Base-by-base conservation (phyloP, 2,888 invertebrate species). In the Drosophila anceps region DNA sequence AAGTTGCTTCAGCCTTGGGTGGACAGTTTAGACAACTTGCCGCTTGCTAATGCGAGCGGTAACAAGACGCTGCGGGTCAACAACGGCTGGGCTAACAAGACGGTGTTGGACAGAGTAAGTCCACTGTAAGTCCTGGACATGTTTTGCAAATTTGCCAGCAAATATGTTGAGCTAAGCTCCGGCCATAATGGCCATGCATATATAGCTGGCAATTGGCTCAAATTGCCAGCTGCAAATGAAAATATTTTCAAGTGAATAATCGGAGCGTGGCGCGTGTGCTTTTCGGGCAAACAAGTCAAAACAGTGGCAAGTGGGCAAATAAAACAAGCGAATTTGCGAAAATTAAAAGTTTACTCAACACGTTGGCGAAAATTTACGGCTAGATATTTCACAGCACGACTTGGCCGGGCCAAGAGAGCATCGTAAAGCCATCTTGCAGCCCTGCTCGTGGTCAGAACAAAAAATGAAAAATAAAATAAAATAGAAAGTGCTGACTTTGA, bases 21-120 rank as follows among this genome's bases (percentile, higher is more conserved):
- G 84, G 83, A 88, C 88, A 84, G 88, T 85, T 84, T 75, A 66
- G 88, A 88, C 88, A 84, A 80, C 78, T 84, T 84, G 83, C 88
- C 71, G 66, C 69, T 79, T 79, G 69, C 84, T 84, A 79, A 81
- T 81, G 73, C 82, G 69, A 76, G 69, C 59, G 65, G 72, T 58
- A 79, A 66, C 69, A 71, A 71, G 80, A 63, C 46, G 70, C 69
- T 63, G 80, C 67, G 84, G 79, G 72, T 82, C 70, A 70, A 41
- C 20, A 48, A 37, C n/a, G 24, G 50, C 31, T 35, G 12, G 24
- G 50, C 44, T 7, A 57, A 15, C 13, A 18, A 27, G 41, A 13
- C n/a, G 51, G 43, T 66, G 57, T 8, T 12, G 51, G 51, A n/a
- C 37, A 27, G 39, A 12, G n/a, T 54, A 54, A 54, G 54, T 54